Percentiles rank a stretch among this genome's conserved stretches.
These are phyloP conservation scores for Tribolium castaneum DNA, from an alignment of 1,140 invertebrate species.

Conservation along the genomic window DNA sequence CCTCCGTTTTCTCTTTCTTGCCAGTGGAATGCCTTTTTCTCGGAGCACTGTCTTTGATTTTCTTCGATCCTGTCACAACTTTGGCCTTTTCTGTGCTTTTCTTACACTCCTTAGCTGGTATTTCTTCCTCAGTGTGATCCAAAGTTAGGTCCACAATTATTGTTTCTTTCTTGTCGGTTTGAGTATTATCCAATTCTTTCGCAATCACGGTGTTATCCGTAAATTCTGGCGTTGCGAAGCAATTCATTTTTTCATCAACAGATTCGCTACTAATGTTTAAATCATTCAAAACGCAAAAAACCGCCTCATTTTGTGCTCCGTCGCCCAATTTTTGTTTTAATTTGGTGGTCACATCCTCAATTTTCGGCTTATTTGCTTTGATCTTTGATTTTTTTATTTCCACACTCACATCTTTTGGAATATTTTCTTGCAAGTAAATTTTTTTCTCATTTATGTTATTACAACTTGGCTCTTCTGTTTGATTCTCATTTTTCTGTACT, in stretches of 20 bases:
- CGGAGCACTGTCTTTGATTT: not conserved
- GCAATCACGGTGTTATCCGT: not conserved
- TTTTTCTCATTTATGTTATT: no score
- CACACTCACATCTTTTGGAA: not conserved
- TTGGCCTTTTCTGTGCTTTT: not conserved
- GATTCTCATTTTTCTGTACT: no score
- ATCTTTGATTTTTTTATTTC: not conserved
- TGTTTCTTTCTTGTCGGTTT: not conserved
- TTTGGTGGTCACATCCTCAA: not conserved
- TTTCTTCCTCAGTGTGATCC: no score
- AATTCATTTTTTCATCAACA: not conserved
- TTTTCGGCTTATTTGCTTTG: not conserved
- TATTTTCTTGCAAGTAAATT: no score
- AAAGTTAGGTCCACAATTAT: not conserved
- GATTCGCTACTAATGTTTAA: not conserved
- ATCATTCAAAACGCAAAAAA: not conserved
- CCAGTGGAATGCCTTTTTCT: not conserved
- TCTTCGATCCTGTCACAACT: not conserved
- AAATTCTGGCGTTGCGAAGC: not conserved
- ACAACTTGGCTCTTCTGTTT: no score
- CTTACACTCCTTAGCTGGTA: not conserved
- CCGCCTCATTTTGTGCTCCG: not conserved
- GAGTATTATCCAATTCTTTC: not conserved
- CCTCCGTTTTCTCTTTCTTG: no score
- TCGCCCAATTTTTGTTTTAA: not conserved